Evolutionary conservation across 2,797 vertebrate species (phyloP).

Genomic region (Hippoglossus hippoglossus): DNA sequence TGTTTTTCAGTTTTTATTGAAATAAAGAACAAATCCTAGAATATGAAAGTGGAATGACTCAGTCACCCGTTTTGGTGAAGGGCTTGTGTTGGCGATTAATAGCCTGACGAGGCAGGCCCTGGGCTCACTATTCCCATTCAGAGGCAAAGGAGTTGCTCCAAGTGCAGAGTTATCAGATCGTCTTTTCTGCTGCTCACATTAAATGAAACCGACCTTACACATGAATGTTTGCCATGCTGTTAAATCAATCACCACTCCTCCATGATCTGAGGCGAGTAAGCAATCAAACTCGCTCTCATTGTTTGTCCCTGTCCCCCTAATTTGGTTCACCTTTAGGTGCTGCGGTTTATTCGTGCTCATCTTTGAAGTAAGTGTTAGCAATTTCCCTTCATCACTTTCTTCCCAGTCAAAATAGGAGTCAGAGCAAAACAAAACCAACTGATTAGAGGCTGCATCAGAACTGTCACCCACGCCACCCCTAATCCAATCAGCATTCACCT

Average conservation of each 20-base stretch:
- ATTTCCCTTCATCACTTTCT: conserved; percentile 50
- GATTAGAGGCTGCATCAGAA: conserved; percentile 60
- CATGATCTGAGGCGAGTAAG: conserved; percentile 4
- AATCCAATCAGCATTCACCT: conserved; percentile 75
- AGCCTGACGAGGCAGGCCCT: background rate
- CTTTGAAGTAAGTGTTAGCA: conserved; percentile 46
- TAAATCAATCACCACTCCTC: conserved; percentile 15
- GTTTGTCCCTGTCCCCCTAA: conserved; percentile 13
- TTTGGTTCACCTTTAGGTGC: conserved; percentile 43
- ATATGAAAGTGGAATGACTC: too few species aligned
- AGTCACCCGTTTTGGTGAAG: background rate
- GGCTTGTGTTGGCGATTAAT: background rate
- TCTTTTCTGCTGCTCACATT: conserved; percentile 18
- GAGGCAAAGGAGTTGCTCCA: background rate
- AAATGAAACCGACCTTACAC: conserved; percentile 20
- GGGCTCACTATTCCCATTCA: conserved; percentile 1
- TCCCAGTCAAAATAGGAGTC: conserved; percentile 50
- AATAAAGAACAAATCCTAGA: background rate
- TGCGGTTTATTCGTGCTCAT: conserved; percentile 24
- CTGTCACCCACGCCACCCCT: conserved; percentile 51
- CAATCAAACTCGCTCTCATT: conserved; percentile 9
- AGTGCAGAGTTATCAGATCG: background rate
- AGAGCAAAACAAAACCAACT: conserved; percentile 61
- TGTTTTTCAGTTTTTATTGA: too few species aligned
- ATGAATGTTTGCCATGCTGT: conserved; percentile 17